Conservation (phyloP, 1,140 invertebrate genomes). For the Hydropsyche tenuis region DNA sequence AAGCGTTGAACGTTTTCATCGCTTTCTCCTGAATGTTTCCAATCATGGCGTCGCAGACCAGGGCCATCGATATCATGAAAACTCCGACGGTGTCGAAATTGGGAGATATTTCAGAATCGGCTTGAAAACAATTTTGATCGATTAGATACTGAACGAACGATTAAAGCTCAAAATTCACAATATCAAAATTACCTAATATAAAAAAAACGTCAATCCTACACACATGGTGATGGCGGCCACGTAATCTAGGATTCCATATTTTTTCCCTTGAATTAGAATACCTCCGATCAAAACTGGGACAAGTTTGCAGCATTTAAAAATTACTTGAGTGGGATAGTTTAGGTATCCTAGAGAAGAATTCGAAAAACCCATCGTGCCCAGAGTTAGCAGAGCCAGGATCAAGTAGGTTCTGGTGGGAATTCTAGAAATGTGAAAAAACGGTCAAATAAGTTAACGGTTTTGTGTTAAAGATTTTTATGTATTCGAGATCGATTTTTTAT, state of each 20-base stretch:
- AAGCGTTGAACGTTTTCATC: constrained; percentile 82
- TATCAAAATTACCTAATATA: constrained; percentile 67
- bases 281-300: constrained; percentile 94
- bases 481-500: constrained; percentile 2
- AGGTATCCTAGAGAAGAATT: constrained; percentile 94
- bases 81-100: constrained; percentile 86
- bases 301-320: constrained; percentile 96
- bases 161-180: not conserved
- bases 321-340: constrained; percentile 94
- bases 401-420: constrained; percentile 85
- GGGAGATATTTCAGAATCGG: constrained; percentile 88
- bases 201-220: constrained; percentile 90
- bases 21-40: constrained; percentile 96
- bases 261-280: constrained; percentile 90
- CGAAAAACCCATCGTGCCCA: constrained; percentile 95
- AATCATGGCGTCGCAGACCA: constrained; percentile 92
- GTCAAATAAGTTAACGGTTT: too few species aligned
- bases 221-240: constrained; percentile 87
- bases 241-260: constrained; percentile 84
- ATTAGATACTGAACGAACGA: not conserved
- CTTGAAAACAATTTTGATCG: constrained; percentile 61
- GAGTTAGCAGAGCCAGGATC: constrained; percentile 82
- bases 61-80: constrained; percentile 83
- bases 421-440: constrained; percentile 63
- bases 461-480: too few species aligned